Conservation (phyloP, 2,888 invertebrate genomes). For the Noctua pronuba region DNA sequence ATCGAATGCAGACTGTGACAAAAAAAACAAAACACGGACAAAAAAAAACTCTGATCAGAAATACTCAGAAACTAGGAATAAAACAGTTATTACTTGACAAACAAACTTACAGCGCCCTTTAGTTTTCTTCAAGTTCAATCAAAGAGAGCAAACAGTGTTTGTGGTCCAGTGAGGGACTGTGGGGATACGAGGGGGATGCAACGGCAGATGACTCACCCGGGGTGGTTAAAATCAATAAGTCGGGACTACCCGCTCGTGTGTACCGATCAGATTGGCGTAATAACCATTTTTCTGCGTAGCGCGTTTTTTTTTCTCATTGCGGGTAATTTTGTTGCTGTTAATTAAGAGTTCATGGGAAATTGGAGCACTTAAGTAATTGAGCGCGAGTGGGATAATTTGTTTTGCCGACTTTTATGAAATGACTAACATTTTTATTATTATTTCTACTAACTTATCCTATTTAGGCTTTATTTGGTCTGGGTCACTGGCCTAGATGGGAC, state of each 20-base stretch:
- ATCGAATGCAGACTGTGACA: conserved; percentile 73
- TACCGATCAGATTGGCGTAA: conserved; percentile 62
- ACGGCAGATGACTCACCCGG: conserved; percentile 85
- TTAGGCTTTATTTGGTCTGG: background rate
- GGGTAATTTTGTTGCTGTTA: conserved; percentile 41
- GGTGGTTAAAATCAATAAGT: conserved; percentile 87
- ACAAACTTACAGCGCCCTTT: conserved; percentile 76
- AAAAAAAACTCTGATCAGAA: conserved; percentile 55
- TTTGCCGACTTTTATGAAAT: background rate
- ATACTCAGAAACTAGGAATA: conserved; percentile 62
- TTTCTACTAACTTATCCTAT: background rate
- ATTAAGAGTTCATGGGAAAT: conserved; percentile 52
- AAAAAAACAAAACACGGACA: conserved; percentile 55
- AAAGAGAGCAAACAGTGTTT: conserved; percentile 84
- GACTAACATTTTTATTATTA: background rate
- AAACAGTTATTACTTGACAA: conserved; percentile 77
- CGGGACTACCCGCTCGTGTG: conserved; percentile 59
- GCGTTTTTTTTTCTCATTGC: conserved; percentile 49
- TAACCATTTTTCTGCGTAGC: conserved; percentile 63
- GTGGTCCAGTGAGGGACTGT: conserved; percentile 67
- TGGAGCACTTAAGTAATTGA: conserved; percentile 49
- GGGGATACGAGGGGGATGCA: conserved; percentile 70
- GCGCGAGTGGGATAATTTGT: conserved; percentile 23
- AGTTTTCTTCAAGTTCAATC: conserved; percentile 85
- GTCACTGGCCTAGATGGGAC: background rate